Percentiles rank a stretch among this genome's conserved stretches.
Evolutionary conservation across 1,140 invertebrate genomes (phyloP).

Genomic region (Anastatus disparis): DNA sequence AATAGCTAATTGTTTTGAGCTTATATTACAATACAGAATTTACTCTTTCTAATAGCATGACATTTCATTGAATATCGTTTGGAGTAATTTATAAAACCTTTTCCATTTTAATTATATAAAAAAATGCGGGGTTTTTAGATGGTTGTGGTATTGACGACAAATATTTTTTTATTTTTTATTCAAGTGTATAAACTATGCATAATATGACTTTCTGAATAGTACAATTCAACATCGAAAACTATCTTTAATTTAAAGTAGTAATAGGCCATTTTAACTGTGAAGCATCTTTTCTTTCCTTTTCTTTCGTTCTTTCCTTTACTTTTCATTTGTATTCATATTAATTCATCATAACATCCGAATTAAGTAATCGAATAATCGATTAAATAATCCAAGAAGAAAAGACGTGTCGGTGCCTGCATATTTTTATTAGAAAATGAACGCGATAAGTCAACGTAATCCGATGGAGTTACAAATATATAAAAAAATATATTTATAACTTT

Average conservation of each 20-base stretch:
- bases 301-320: conserved; percentile 24
- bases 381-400: conserved; percentile 9
- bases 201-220: neutral
- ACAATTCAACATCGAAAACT: conserved; percentile 31
- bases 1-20: conserved; percentile 26
- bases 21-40: conserved; percentile 30
- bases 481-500: conserved; percentile 30
- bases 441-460: conserved; percentile 5
- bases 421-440: conserved; percentile 33
- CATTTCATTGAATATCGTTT: conserved; percentile 49
- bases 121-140: neutral
- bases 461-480: conserved; percentile 6
- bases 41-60: conserved; percentile 64
- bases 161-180: conserved; percentile 23
- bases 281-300: neutral
- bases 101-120: neutral
- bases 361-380: conserved; percentile 3
- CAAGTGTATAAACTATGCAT: neutral
- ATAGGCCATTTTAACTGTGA: neutral
- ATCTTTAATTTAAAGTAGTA: neutral
- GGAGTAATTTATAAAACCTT: conserved; percentile 23
- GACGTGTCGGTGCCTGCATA: conserved; percentile 66
- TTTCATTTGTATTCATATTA: conserved; percentile 27
- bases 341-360: conserved; percentile 37
- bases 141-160: neutral